These are phyloP conservation scores for Neopelma chrysocephalum DNA, from an alignment of 2,797 vertebrate species.

Conservation along the genomic window DNA sequence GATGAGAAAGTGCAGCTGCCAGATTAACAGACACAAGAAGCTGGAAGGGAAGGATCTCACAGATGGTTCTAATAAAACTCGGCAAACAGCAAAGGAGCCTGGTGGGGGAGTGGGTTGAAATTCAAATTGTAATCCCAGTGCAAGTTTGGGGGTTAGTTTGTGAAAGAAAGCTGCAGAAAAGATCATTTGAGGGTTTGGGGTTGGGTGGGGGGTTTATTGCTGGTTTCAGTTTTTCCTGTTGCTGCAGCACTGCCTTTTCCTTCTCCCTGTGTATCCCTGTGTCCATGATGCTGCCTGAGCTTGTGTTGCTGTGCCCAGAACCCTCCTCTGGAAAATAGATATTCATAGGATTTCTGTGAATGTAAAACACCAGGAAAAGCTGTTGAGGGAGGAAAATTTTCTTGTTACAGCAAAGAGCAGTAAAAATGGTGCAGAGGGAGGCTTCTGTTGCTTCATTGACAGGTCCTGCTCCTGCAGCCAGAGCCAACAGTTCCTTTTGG, in stretches of 20 bases:
- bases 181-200: neutral
- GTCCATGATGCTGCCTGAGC: neutral
- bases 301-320: neutral
- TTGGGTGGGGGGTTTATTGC: neutral
- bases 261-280: neutral
- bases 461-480: neutral
- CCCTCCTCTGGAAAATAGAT: neutral
- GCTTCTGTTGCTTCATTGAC: neutral
- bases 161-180: neutral
- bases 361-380: neutral
- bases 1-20: constrained; percentile 45
- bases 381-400: neutral
- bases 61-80: constrained; percentile 57
- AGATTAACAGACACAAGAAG: neutral
- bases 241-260: neutral
- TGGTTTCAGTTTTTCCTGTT: neutral
- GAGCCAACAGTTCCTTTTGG: neutral
- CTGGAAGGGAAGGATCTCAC: constrained; percentile 23
- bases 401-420: neutral
- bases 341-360: neutral
- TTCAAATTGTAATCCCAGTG: neutral
- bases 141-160: neutral
- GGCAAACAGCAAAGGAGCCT: neutral
- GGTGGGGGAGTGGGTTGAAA: neutral
- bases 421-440: neutral